These are phyloP conservation scores for Toxonevra muliebris DNA, from an alignment of 2,888 invertebrate species.

Conservation along the genomic window DNA sequence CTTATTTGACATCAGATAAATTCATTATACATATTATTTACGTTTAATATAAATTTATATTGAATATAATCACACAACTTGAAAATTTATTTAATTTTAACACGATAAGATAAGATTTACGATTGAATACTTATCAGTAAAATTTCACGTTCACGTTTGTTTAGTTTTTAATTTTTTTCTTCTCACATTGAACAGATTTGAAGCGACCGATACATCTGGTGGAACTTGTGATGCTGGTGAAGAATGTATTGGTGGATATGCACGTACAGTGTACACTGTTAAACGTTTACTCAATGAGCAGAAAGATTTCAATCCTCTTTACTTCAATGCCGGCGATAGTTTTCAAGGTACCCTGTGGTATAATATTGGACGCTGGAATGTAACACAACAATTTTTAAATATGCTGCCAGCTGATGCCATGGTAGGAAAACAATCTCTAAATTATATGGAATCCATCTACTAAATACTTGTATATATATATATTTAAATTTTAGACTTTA, in stretches of 20 bases:
- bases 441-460: background rate
- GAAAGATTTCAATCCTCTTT: slow-evolving; percentile 68
- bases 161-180: too few relatives aligned
- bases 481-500: slow-evolving; percentile 72
- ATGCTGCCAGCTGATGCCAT: slow-evolving; percentile 79
- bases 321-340: slow-evolving; percentile 84
- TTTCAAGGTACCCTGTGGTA: slow-evolving; percentile 90
- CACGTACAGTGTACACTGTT: slow-evolving; percentile 72
- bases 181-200: slow-evolving; percentile 64
- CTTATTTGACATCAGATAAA: too few relatives aligned
- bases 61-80: too few relatives aligned
- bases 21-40: too few relatives aligned
- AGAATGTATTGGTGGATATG: slow-evolving; percentile 76
- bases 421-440: slow-evolving; percentile 63
- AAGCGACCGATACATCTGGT: slow-evolving; percentile 69
- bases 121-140: too few relatives aligned
- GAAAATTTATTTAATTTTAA: too few relatives aligned
- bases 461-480: too few relatives aligned
- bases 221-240: slow-evolving; percentile 68
- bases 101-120: too few relatives aligned
- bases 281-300: slow-evolving; percentile 64
- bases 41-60: too few relatives aligned
- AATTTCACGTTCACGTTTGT: too few relatives aligned
- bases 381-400: slow-evolving; percentile 80
- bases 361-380: slow-evolving; percentile 76